Evolutionary conservation across 2,113 vertebrate species (phyloP), one percentile per base, ranked within the genome.

Genomic region (Leucoraja erinaceus): DNA sequence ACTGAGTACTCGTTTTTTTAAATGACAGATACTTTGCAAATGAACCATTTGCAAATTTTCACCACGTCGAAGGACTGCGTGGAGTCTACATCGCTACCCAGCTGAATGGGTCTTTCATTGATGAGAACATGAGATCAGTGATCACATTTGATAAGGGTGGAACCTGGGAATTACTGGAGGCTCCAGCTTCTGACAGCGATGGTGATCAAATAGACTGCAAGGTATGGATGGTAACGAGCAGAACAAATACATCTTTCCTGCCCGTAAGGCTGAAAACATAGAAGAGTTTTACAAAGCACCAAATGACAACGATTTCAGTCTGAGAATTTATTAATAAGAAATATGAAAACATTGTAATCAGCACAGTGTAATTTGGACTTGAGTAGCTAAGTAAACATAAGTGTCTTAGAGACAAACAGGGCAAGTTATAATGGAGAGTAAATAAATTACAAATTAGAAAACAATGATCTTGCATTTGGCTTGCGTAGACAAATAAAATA

Each of bases 71-170:
- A 66, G 99, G 98, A 0, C 95, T 99, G 92, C 96, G 97, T 14
- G 99, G 99, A 0, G 97, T 99, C 77, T 99, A 98, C 95, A 98
- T 99, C 0, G 98, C 98, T 94, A 99, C 98, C 0, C 96, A 99
- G 93, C 96, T 98, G 93, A 98, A 98, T 0, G 98, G 98, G 93
- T 97, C 98, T 0, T 96, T 97, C 94, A 98, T 94, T 14, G 98
- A 99, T 93, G 97, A 99, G 95, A 99, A 99, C 96, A 99, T 99
- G 98, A 96, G 97, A 14, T 99, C 99, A 0, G 98, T 99, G 95
- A 98, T 99, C 96, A 99, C 99, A 59, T 99, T 99, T 4, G 99
- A 99, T 96, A 99, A 99, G 95, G 98, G 99, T 0, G 98, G 99
- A n/a, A 98, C 98, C 7, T 99, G 99, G 99, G 98, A 99, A 94